Percentiles rank a stretch among this genome's conserved stretches.
Evolutionary conservation across 2,113 vertebrate species (phyloP).

Genomic region (Poeciliopsis occidentalis): DNA sequence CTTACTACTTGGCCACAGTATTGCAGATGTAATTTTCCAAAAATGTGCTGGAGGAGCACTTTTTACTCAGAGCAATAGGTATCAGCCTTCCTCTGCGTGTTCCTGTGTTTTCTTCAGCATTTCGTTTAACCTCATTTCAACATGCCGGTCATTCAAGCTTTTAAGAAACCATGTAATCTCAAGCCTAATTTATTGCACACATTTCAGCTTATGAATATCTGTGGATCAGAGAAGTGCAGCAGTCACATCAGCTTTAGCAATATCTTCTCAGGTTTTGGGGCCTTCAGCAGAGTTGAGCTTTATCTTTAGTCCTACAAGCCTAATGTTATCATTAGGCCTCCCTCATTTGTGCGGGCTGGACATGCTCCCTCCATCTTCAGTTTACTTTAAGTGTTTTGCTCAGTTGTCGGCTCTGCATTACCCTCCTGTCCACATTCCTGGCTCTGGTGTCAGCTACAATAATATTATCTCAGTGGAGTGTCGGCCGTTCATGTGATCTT

Average conservation of each 20-base stretch:
- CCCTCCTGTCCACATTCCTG: conserved; percentile 26
- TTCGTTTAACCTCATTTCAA: conserved; percentile 1
- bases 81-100: conserved; percentile 16
- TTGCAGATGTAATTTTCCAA: conserved; percentile 44
- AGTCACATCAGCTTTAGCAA: conserved; percentile 47
- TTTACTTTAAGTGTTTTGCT: conserved; percentile 10
- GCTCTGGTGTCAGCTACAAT: conserved; percentile 49
- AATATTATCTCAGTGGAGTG: conserved; percentile 60
- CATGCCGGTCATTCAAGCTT: background rate
- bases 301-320: conserved; percentile 37
- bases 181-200: conserved; percentile 1
- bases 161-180: conserved; percentile 34
- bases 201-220: conserved; percentile 31
- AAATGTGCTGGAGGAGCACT: conserved; percentile 53
- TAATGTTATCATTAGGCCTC: conserved; percentile 27
- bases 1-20: conserved; percentile 47
- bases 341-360: background rate
- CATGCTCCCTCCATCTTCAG: conserved; percentile 3
- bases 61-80: conserved; percentile 41
- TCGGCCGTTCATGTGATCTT: conserved; percentile 52
- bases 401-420: background rate
- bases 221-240: conserved; percentile 13
- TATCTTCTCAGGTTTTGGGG: conserved; percentile 19
- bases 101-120: conserved; percentile 17
- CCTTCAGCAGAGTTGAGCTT: conserved; percentile 13